A percentile compares a stretch with the other conserved stretches of the same genome.
Evolutionary conservation across 1,140 invertebrate species (phyloP).

Genomic region (Psilanteris sp.): DNA sequence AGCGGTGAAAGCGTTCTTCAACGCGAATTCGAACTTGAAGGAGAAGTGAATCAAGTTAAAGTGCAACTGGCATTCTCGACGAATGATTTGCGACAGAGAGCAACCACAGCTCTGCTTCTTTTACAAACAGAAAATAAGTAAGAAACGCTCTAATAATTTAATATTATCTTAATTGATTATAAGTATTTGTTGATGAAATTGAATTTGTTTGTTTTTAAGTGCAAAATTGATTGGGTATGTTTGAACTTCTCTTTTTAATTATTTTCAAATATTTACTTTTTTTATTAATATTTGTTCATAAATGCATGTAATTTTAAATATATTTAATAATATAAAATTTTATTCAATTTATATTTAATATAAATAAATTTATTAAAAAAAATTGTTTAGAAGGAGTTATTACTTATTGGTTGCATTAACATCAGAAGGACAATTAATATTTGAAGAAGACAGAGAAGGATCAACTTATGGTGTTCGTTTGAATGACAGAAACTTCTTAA

Average conservation of each 20-base stretch:
- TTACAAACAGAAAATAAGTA: slow-evolving; percentile 91
- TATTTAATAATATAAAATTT: too few species aligned
- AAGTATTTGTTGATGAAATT: slow-evolving; percentile 21
- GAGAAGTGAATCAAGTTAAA: slow-evolving; percentile 86
- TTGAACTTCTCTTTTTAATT: too few species aligned
- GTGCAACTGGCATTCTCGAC: slow-evolving; percentile 91
- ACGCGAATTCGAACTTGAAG: slow-evolving; percentile 86
- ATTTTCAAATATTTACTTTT: too few species aligned
- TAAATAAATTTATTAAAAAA: neutral
- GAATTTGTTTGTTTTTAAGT: slow-evolving; percentile 14
- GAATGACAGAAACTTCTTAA: slow-evolving; percentile 88
- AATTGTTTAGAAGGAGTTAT: slow-evolving; percentile 84
- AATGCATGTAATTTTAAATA: neutral
- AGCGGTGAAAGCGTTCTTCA: slow-evolving; percentile 90
- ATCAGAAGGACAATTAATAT: slow-evolving; percentile 88
- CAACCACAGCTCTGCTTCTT: slow-evolving; percentile 87
- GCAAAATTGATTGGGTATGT: slow-evolving; percentile 27
- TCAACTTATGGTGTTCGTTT: slow-evolving; percentile 85
- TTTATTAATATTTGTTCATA: too few species aligned
- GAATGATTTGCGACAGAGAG: slow-evolving; percentile 86
- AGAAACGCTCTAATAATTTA: slow-evolving; percentile 19
- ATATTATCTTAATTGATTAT: too few species aligned
- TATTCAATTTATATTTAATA: too few species aligned
- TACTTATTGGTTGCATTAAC: slow-evolving; percentile 90
- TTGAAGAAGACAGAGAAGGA: slow-evolving; percentile 91